phyloP scores from a whole-genome alignment of 2,888 invertebrate species.

The Eudemis profundana region DNA sequence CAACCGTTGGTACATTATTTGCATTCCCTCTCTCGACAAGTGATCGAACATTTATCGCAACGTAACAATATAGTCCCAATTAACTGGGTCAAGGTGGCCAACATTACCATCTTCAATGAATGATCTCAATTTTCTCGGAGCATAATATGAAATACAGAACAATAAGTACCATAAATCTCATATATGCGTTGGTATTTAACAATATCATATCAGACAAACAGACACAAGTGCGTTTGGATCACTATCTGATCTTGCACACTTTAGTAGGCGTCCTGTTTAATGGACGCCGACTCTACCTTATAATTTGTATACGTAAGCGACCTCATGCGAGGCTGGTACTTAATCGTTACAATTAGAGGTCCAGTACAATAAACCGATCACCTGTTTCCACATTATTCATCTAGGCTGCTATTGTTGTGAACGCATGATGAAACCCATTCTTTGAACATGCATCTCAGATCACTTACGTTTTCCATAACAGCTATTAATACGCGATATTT shows the following conservation, averaged over 20 bases:
- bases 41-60: slow-evolving; percentile 25
- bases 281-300: slow-evolving; percentile 9
- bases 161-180: slow-evolving; percentile 18
- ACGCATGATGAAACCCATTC: slow-evolving; percentile 63
- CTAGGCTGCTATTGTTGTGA: slow-evolving; percentile 58
- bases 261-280: slow-evolving; percentile 9
- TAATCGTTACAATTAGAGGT: slow-evolving; percentile 35
- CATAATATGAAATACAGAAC: slow-evolving; percentile 21
- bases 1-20: slow-evolving; percentile 47
- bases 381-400: slow-evolving; percentile 42
- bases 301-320: slow-evolving; percentile 29
- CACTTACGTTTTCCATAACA: slow-evolving; percentile 56
- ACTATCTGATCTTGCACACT: slow-evolving; percentile 32
- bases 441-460: slow-evolving; percentile 56
- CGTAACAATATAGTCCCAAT: slow-evolving; percentile 47
- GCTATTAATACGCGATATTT: slow-evolving; percentile 51
- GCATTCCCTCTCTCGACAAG: slow-evolving; percentile 49
- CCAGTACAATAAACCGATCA: slow-evolving; percentile 38
- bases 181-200: background rate
- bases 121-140: slow-evolving; percentile 21
- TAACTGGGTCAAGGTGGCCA: slow-evolving; percentile 53
- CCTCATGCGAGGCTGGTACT: slow-evolving; percentile 23
- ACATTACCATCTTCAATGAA: slow-evolving; percentile 37
- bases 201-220: slow-evolving; percentile 14
- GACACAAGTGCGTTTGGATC: background rate